Base-by-base conservation (phyloP, 2,888 invertebrate species). In the Diabrotica balteata region DNA sequence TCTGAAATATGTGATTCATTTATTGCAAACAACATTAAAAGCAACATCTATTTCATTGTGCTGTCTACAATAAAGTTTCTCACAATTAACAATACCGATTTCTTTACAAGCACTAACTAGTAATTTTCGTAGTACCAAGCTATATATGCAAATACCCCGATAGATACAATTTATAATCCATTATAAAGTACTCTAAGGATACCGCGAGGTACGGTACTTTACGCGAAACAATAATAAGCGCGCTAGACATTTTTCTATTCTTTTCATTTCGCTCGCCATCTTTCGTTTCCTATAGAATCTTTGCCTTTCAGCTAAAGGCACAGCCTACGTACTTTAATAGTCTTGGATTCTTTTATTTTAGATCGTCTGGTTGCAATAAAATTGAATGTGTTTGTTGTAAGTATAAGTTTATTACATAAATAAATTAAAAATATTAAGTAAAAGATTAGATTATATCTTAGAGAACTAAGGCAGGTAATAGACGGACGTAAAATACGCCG, bases 31-130 rank as follows among this genome's bases (percentile, higher is more conserved):
- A 9, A 51, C 8, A 11, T 17, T 32, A 32, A 32, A 32, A 32
- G 32, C 32, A 32, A 32, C 32, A 32, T 32, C 32, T 32, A 32
- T 32, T 47, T 47, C 55, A 44, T 57, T 57, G 55, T 57, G 17
- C 55, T 57, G 55, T 57, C 55, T 17, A 17, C 55, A 10, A 8
- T 17, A 8, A 17, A 46, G 11, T 32, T 64, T 64, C 64, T 52
- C 76, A 78, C 77, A 76, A 76, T 58, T 65, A 68, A 68, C 68
- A 58, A 47, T 55, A 75, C 70, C 67, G 72, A 72, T 78, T 77
- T 77, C 76, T 78, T 76, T 43, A 22, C 42, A 60, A 45, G 43
- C 6, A 8, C 63, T 60, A 67, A 47, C 64, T 70, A 53, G 62
- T 66, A 63, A 68, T 70, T 66, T 61, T 66, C 66, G 68, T 66